phyloP scores from a whole-genome alignment of 2,797 vertebrate species.

The Silurus lanzhouensis region DNA sequence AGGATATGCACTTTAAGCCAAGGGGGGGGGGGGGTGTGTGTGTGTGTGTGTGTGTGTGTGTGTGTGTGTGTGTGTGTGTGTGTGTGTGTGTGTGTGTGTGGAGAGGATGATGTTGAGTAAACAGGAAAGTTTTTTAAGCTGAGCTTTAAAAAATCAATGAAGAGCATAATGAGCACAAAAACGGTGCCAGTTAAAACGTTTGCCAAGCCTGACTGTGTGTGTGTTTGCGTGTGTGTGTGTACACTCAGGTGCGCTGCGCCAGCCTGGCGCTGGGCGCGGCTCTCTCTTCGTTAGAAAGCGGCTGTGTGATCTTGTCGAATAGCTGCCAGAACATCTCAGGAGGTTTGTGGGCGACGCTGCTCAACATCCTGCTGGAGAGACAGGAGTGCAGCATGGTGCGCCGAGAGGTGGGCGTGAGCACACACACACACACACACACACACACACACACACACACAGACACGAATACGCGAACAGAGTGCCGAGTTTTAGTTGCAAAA shows the following conservation, averaged over 20 bases:
- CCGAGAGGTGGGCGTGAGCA: conserved; percentile 81
- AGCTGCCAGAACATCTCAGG: conserved; percentile 98
- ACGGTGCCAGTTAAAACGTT: conserved; percentile 44
- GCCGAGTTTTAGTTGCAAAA: not conserved
- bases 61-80: no score
- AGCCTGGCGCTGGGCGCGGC: conserved; percentile 90
- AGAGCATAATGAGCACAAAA: conserved; percentile 31
- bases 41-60: no score
- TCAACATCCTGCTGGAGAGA: conserved; percentile 93
- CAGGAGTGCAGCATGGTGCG: conserved; percentile 95
- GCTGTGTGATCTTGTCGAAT: conserved; percentile 84
- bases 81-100: no score
- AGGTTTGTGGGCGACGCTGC: conserved; percentile 92
- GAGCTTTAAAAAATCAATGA: conserved; percentile 40
- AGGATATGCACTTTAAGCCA: no score
- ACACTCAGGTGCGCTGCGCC: conserved; percentile 87
- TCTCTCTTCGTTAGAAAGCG: conserved; percentile 83
- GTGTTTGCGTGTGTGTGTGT: conserved; percentile 24
- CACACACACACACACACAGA: not conserved
- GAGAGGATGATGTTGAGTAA: not conserved
- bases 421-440: conserved; percentile 8
- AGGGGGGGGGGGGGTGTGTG: no score
- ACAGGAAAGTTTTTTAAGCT: conserved; percentile 25
- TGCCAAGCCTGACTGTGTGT: conserved; percentile 33
- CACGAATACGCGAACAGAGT: not conserved